Percentiles rank a stretch among this genome's conserved stretches.
Evolutionary conservation across 2,888 invertebrate species (phyloP).

Genomic region (Hesperia comma): DNA sequence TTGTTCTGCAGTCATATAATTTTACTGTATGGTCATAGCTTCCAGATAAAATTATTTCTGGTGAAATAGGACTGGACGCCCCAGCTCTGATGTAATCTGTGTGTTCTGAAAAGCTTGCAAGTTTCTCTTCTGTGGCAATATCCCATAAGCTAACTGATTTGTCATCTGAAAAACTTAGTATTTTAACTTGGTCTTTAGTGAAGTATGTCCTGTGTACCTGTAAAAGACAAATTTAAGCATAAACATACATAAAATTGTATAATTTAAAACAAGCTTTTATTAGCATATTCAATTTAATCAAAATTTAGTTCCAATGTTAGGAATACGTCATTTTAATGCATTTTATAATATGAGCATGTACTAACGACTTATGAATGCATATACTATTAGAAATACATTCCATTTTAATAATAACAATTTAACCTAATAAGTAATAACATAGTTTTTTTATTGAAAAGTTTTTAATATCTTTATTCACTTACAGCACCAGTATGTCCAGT

Average conservation of each 20-base stretch:
- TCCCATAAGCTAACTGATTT: constrained; percentile 95
- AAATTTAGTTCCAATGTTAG: too few species aligned
- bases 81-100: constrained; percentile 94
- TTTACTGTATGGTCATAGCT: constrained; percentile 95
- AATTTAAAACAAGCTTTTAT: too few species aligned
- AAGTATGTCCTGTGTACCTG: constrained; percentile 92
- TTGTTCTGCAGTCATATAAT: constrained; percentile 93
- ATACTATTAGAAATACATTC: too few species aligned
- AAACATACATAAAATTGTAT: too few species aligned
- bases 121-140: constrained; percentile 90
- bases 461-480: constrained; percentile 48
- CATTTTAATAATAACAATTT: too few species aligned
- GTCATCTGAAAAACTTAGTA: constrained; percentile 96
- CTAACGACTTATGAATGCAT: too few species aligned
- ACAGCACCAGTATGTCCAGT: constrained; percentile 92
- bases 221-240: constrained; percentile 41
- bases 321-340: too few species aligned
- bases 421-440: too few species aligned
- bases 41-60: constrained; percentile 91
- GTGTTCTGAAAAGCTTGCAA: constrained; percentile 87
- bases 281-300: too few species aligned
- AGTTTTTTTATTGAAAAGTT: too few species aligned
- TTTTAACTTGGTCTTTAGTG: constrained; percentile 89
- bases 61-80: constrained; percentile 89
- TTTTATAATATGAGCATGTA: too few species aligned